These are phyloP conservation scores for Oryzias curvinotus DNA, from an alignment of 2,113 vertebrate genomes.

Conservation along the genomic window DNA sequence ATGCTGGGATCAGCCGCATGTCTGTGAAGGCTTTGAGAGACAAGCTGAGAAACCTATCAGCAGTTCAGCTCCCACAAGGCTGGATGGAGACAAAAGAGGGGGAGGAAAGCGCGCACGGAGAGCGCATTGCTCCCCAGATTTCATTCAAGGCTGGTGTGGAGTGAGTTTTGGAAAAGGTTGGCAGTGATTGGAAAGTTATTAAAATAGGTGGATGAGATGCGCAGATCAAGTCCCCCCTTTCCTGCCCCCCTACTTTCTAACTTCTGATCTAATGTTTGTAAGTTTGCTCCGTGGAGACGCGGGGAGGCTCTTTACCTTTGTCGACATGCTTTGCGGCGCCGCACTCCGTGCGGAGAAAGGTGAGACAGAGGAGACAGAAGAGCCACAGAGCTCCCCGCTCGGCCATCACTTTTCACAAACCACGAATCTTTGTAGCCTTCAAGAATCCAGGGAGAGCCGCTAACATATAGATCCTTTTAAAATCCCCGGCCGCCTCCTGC, in stretches of 20 bases:
- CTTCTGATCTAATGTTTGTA: conserved; percentile 25
- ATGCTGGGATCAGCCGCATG: not conserved
- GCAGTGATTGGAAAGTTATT: conserved; percentile 41
- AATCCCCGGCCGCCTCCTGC: conserved; percentile 52
- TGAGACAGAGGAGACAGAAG: conserved; percentile 81
- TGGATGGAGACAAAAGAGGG: conserved; percentile 47
- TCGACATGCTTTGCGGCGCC: conserved; percentile 72
- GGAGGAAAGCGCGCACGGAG: not conserved
- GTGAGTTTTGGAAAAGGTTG: conserved; percentile 12
- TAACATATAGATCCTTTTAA: conserved; percentile 45
- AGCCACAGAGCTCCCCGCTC: conserved; percentile 82
- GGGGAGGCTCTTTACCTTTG: conserved; percentile 71
- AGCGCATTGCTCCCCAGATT: conserved; percentile 32
- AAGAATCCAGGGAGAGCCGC: conserved; percentile 51
- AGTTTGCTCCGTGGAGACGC: conserved; percentile 11
- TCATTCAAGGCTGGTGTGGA: not conserved
- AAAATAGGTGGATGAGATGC: conserved; percentile 17
- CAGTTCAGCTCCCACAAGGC: conserved; percentile 6
- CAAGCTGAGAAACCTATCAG: conserved; percentile 17
- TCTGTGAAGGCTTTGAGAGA: conserved; percentile 13
- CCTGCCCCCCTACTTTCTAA: not conserved
- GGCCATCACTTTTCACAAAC: conserved; percentile 81
- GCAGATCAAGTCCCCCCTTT: conserved; percentile 30
- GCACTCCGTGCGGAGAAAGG: conserved; percentile 66
- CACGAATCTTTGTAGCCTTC: conserved; percentile 68